These are phyloP conservation scores for Pherbina coryleti DNA, from an alignment of 2,888 invertebrate genomes.

Conservation along the genomic window DNA sequence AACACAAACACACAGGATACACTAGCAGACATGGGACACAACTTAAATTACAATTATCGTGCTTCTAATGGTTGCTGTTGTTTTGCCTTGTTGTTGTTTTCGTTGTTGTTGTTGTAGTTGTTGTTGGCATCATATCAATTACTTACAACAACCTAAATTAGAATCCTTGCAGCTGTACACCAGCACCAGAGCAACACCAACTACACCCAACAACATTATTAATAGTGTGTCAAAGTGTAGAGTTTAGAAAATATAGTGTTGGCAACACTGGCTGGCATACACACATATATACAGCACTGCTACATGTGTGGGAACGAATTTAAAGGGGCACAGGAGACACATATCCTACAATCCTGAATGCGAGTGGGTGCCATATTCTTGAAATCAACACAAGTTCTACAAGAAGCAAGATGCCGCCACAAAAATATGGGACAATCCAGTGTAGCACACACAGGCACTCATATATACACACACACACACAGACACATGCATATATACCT, in stretches of 20 bases:
- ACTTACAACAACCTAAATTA: conserved; percentile 30
- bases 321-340: background rate
- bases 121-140: conserved; percentile 25
- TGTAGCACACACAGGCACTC: background rate
- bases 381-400: background rate
- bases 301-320: background rate
- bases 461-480: background rate
- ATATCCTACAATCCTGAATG: background rate
- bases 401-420: background rate
- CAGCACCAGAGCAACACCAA: conserved; percentile 1
- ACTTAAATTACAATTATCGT: conserved; percentile 27
- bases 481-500: background rate
- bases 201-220: conserved; percentile 26
- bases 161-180: background rate
- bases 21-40: background rate
- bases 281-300: background rate
- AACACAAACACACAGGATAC: conserved; percentile 39
- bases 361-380: background rate
- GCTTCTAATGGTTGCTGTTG: conserved; percentile 2
- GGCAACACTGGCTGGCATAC: conserved; percentile 13
- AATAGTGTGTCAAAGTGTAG: conserved; percentile 30
- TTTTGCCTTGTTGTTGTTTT: background rate
- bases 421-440: background rate
- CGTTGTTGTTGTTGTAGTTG: background rate
- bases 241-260: conserved; percentile 18